These are phyloP conservation scores for Micronisus gabar DNA, from an alignment of 2,113 vertebrate species.

Conservation along the genomic window DNA sequence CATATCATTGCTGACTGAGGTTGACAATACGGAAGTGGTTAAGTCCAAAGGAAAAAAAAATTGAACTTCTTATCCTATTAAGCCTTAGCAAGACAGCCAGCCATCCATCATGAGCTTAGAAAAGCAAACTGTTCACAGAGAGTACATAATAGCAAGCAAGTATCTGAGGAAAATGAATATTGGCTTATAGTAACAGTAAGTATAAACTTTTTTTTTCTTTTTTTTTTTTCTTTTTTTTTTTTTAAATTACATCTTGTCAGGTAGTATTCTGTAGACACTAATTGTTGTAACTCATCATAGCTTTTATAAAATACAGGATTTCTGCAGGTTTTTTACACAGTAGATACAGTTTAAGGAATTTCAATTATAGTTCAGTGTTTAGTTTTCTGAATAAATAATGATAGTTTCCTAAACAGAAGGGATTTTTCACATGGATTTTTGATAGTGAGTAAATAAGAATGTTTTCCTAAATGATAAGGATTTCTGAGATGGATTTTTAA, in stretches of 20 bases:
- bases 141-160: neutral
- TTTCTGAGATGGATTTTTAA: neutral
- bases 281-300: neutral
- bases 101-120: neutral
- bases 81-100: neutral
- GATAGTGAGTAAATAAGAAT: neutral
- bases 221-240: neutral
- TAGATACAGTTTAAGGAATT: neutral
- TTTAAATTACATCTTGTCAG: neutral
- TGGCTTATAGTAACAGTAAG: neutral
- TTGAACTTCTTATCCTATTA: constrained; percentile 13
- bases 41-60: neutral
- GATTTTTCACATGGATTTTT: neutral
- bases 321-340: neutral
- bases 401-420: neutral
- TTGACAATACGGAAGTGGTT: neutral
- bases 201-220: neutral
- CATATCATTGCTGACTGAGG: neutral
- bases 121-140: neutral
- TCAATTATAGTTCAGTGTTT: neutral
- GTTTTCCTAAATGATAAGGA: neutral
- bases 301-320: neutral
- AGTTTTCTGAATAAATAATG: neutral
- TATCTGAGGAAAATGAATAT: neutral
- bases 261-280: neutral